A percentile compares a stretch with the other conserved stretches of the same genome.
phyloP scores from a whole-genome alignment of 2,797 vertebrate genomes.

The Parotocinclus haroldoi region DNA sequence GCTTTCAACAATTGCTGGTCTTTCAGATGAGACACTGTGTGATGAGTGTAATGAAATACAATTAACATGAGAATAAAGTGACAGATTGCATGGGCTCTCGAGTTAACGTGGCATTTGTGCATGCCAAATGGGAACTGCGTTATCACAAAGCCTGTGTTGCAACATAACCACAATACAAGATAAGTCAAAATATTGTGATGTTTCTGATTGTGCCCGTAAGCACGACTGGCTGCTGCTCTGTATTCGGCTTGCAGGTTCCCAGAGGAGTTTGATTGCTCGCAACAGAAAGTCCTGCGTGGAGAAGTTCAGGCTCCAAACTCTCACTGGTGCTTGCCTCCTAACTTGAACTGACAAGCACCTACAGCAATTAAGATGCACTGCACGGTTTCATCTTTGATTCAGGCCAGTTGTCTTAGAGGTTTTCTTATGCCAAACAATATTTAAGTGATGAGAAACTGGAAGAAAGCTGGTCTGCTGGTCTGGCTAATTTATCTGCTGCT shows the following conservation, averaged over 20 bases:
- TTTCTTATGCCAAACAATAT: conserved; percentile 43
- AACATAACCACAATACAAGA: not conserved
- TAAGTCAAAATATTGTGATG: not conserved
- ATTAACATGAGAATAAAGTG: not conserved
- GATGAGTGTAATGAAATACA: not conserved
- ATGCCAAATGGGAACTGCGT: conserved; percentile 18
- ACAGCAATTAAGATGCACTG: conserved; percentile 41
- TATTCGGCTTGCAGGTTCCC: conserved; percentile 18
- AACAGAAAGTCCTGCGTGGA: conserved; percentile 29
- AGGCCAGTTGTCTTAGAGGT: conserved; percentile 34
- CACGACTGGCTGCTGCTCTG: conserved; percentile 10
- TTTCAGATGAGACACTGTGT: too few species aligned
- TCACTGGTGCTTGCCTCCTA: conserved; percentile 34
- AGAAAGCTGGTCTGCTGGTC: conserved; percentile 23
- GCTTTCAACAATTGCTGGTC: too few species aligned
- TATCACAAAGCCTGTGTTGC: not conserved
- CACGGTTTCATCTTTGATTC: conserved; percentile 39
- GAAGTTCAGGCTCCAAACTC: conserved; percentile 23
- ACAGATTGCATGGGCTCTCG: too few species aligned
- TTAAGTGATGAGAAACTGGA: conserved; percentile 33
- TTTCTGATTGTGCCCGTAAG: not conserved
- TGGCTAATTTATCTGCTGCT: conserved; percentile 36
- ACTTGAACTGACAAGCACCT: conserved; percentile 49
- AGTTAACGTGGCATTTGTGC: conserved; percentile 10
- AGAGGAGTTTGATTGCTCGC: conserved; percentile 29